Evolutionary conservation across 2,888 invertebrate species (phyloP), one percentile per base, ranked within the genome.

Genomic region (Philopedon plagiatum): DNA sequence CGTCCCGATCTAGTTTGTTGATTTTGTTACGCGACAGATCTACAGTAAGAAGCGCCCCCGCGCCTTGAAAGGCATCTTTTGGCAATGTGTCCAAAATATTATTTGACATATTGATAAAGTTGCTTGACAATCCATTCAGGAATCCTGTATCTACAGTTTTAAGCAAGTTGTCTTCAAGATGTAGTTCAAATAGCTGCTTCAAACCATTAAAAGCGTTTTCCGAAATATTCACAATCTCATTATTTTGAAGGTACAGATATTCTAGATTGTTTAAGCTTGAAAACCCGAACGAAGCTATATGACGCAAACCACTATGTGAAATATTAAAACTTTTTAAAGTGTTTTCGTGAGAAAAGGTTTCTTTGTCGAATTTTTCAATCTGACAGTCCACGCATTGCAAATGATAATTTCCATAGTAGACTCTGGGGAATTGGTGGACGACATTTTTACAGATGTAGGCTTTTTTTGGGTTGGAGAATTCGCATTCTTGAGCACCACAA

Each of bases 11-110:
- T 2, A 85, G 51, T 19, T 75, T 79, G 41, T 75, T 77, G 11
- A 85, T 81, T 21, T 79, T 70, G 75, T 85, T 85, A 44, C 79
- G 61, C 5, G 83, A 82, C 23, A 85, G 69, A 74, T 83, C 83
- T 29, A 85, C 76, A 21, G 77, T 77, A 70, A 83, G 76, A 5
- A 83, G 68, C 9, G 79, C 78, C 8, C 78, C 70, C 7, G 79
- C 76, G 2, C 82, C 83, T 67, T 78, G 76, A 66, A 85, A 85
- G 4, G 76, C 77, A 15, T 77, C 75, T 26, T 74, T 65, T 1
- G 78, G 80, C 37, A 85, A 71, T 57, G 77, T 77, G 18, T 69
- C 72, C 11, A 85, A 73, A 63, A 71, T 73, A 69, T 85, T 85
- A 49, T 80, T 57, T 37, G 78, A 79, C 13, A 85, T 63, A 58